Conservation (phyloP, 2,888 invertebrate species). For the Liopterus haemorrhoidalis region DNA sequence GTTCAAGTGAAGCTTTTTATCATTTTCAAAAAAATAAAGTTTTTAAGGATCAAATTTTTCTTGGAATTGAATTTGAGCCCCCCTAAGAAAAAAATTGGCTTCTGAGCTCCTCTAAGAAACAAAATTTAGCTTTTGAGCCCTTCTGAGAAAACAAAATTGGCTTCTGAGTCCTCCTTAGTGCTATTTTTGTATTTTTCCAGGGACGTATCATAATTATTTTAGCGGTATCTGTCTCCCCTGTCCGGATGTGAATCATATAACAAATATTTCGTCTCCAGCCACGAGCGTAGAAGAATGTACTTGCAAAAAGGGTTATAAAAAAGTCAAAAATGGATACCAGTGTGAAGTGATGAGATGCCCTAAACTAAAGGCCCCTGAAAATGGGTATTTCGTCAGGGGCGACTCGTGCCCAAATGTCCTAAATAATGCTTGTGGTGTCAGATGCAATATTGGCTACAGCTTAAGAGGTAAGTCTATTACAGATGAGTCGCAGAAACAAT, state of each 20-base stretch:
- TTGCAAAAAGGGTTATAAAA: slow-evolving; percentile 57
- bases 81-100: too few relatives aligned
- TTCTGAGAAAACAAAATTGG: too few relatives aligned
- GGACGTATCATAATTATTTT: slow-evolving; percentile 13
- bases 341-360: slow-evolving; percentile 61
- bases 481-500: neutral
- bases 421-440: slow-evolving; percentile 64
- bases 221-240: slow-evolving; percentile 47
- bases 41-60: too few relatives aligned
- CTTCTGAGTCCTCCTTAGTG: too few relatives aligned
- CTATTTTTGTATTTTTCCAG: too few relatives aligned
- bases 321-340: slow-evolving; percentile 44
- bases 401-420: slow-evolving; percentile 57
- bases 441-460: slow-evolving; percentile 59
- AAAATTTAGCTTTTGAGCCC: too few relatives aligned
- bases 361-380: slow-evolving; percentile 52
- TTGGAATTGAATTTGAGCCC: too few relatives aligned
- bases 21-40: too few relatives aligned
- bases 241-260: slow-evolving; percentile 59
- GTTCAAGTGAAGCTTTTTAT: too few relatives aligned
- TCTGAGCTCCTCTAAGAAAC: too few relatives aligned
- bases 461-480: too few relatives aligned
- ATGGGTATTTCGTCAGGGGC: slow-evolving; percentile 61
- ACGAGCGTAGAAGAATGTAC: slow-evolving; percentile 52
- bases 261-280: slow-evolving; percentile 53